These are phyloP conservation scores for Mirounga angustirostris DNA, from an alignment of 2,113 vertebrate genomes.

Conservation along the genomic window DNA sequence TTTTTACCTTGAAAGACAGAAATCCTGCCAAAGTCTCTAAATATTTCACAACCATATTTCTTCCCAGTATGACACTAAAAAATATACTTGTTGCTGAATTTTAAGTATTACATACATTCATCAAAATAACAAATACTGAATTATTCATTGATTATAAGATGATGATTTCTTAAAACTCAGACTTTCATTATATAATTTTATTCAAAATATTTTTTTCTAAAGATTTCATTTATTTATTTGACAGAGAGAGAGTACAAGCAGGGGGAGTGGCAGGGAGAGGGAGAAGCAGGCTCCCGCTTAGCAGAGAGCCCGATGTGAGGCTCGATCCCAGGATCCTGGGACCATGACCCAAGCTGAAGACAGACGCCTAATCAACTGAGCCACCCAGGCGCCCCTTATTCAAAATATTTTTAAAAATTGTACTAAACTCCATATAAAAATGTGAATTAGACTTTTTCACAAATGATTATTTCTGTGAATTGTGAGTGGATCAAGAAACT, in stretches of 20 bases:
- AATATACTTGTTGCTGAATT: background rate
- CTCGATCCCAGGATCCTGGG: background rate
- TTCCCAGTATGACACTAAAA: background rate
- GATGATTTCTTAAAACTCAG: slow-evolving; percentile 52
- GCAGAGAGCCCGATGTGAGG: too few relatives aligned
- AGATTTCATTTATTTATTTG: background rate
- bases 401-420: background rate
- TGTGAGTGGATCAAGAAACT: background rate
- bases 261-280: too few relatives aligned
- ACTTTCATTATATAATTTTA: background rate
- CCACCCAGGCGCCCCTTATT: background rate
- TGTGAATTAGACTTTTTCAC: background rate
- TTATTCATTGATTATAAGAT: background rate
- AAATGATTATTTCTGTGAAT: background rate
- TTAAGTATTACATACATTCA: background rate
- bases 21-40: background rate
- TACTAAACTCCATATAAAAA: slow-evolving; percentile 33
- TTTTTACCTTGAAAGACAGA: background rate
- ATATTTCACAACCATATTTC: background rate
- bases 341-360: background rate
- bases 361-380: background rate
- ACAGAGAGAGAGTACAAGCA: too few relatives aligned
- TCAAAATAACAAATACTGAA: background rate
- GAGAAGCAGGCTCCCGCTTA: too few relatives aligned
- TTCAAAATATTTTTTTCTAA: slow-evolving; percentile 14